A percentile compares a stretch with the other conserved stretches of the same genome.
phyloP scores from a whole-genome alignment of 2,113 vertebrate species.

The Kryptolebias marmoratus region DNA sequence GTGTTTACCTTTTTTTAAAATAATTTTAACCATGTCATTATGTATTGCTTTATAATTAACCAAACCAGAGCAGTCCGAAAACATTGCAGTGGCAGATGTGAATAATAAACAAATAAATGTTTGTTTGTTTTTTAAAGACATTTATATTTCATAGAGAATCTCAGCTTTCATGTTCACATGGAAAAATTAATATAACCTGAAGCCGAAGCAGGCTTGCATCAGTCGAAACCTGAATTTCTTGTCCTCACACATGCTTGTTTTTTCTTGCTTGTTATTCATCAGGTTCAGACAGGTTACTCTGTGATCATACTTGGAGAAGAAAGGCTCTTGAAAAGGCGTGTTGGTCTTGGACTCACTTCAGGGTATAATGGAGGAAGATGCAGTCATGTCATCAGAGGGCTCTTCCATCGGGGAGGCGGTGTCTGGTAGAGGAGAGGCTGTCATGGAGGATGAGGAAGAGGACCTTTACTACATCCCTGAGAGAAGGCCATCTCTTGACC shows the following conservation, averaged over 20 bases:
- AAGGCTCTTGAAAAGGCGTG: background rate
- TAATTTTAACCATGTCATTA: too few relatives aligned
- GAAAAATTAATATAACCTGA: background rate
- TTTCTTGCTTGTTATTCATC: background rate
- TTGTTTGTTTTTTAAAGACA: too few relatives aligned
- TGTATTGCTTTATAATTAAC: too few relatives aligned
- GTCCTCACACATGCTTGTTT: background rate
- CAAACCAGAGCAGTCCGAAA: too few relatives aligned
- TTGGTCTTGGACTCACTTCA: background rate
- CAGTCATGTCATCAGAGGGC: background rate
- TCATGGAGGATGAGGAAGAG: conserved; percentile 12
- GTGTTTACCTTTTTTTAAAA: too few relatives aligned
- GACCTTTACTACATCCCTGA: conserved; percentile 55
- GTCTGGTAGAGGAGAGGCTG: conserved; percentile 34
- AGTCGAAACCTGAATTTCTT: conserved; percentile 4
- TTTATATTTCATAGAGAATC: too few relatives aligned
- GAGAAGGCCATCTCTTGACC: conserved; percentile 59
- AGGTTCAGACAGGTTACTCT: conserved; percentile 11
- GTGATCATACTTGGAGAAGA: background rate
- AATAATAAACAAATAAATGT: too few relatives aligned
- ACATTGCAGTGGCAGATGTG: too few relatives aligned
- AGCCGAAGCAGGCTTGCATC: background rate
- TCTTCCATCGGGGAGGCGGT: conserved; percentile 48
- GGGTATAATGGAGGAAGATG: conserved; percentile 37
- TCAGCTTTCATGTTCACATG: too few relatives aligned